Percentiles rank a stretch among this genome's conserved stretches.
Conservation (phyloP, 2,888 invertebrate genomes). For the Brenthis hecate region DNA sequence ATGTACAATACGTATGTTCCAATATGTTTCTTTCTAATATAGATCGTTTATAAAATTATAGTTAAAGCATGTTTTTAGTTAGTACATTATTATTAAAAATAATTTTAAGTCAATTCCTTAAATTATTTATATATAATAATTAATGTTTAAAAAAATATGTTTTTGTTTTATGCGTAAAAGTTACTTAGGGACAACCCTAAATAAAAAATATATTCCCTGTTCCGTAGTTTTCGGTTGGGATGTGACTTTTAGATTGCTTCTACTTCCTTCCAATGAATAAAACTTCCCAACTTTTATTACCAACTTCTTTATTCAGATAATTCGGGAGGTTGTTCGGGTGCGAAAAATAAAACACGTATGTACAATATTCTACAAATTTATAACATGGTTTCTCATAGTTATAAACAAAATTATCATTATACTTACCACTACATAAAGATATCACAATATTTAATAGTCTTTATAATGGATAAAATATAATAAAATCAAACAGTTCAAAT, state of each 20-base stretch:
- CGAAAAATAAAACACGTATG: slow-evolving; percentile 61
- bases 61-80: no score
- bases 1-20: no score
- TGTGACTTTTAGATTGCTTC: slow-evolving; percentile 30
- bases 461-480: slow-evolving; percentile 49
- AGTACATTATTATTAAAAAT: no score
- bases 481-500: slow-evolving; percentile 16
- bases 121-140: no score
- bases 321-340: slow-evolving; percentile 23
- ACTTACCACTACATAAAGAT: slow-evolving; percentile 63
- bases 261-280: slow-evolving; percentile 29
- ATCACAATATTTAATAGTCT: slow-evolving; percentile 80
- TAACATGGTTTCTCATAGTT: slow-evolving; percentile 63
- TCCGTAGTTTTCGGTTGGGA: slow-evolving; percentile 4
- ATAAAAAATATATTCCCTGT: slow-evolving; percentile 15
- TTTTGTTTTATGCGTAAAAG: not conserved
- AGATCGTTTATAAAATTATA: no score
- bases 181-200: slow-evolving; percentile 8
- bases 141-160: no score
- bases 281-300: slow-evolving; percentile 28
- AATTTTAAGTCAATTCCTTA: no score
- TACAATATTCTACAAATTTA: slow-evolving; percentile 61
- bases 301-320: slow-evolving; percentile 27
- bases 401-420: slow-evolving; percentile 58
- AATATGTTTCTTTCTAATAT: no score